A percentile compares a stretch with the other conserved stretches of the same genome.
Conservation (phyloP, 1,140 invertebrate species). For the Homarus americanus region DNA sequence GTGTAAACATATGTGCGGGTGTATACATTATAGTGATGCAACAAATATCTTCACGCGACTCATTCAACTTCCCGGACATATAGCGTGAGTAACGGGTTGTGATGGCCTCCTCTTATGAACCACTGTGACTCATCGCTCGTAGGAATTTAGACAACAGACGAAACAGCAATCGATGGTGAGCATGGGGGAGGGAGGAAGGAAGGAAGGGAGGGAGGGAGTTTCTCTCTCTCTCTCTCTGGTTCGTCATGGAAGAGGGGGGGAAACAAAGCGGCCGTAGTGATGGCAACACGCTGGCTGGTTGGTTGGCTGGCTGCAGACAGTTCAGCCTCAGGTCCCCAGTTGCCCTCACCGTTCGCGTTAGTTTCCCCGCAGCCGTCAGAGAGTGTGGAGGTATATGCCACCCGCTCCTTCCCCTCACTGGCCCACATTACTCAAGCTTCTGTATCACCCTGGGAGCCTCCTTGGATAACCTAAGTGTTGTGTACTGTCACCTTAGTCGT, state of each 20-base stretch:
- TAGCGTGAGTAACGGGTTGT: background rate
- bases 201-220: background rate
- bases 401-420: background rate
- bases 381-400: background rate
- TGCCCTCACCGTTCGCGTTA: conserved; percentile 1
- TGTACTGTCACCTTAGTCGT: too few relatives aligned
- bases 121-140: background rate
- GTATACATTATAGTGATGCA: too few relatives aligned
- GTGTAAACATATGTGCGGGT: too few relatives aligned
- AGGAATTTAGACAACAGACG: background rate
- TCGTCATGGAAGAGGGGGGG: background rate
- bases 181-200: background rate
- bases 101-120: background rate
- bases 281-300: conserved; percentile 7
- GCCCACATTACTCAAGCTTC: background rate
- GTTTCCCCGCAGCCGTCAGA: background rate
- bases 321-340: conserved; percentile 2
- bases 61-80: background rate
- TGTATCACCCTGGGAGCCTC: background rate
- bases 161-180: background rate
- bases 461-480: background rate
- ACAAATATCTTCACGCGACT: background rate
- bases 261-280: background rate
- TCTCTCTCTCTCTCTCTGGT: background rate
- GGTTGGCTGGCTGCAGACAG: background rate